Evolutionary conservation across 2,888 invertebrate species (phyloP).

Genomic region (Andrena trimmerana): DNA sequence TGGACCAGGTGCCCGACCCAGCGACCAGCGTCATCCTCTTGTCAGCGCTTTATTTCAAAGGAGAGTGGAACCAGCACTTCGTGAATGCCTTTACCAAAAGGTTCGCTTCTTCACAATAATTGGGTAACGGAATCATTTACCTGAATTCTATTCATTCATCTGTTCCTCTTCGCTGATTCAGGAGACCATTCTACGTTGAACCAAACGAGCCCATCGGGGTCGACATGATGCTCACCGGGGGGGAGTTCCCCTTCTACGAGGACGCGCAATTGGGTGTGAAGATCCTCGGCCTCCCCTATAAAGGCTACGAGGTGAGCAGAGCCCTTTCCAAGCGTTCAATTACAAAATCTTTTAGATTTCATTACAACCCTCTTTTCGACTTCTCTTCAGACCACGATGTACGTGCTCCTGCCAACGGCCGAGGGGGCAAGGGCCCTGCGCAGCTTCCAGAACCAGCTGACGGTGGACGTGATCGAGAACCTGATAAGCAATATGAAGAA

Average conservation of each 20-base stretch:
- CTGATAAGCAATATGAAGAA: conserved; percentile 86
- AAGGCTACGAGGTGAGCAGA: conserved; percentile 86
- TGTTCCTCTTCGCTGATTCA: conserved; percentile 77
- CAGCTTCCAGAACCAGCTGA: conserved; percentile 86
- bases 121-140: background rate
- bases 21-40: conserved; percentile 88
- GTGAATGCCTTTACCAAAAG: conserved; percentile 86
- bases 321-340: background rate
- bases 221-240: conserved; percentile 90
- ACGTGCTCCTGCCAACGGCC: conserved; percentile 88
- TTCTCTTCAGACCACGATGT: conserved; percentile 86
- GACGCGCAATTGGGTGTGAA: conserved; percentile 86
- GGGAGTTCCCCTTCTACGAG: conserved; percentile 87
- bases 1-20: conserved; percentile 86
- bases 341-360: background rate
- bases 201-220: conserved; percentile 82
- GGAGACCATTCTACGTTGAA: conserved; percentile 86
- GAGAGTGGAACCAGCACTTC: conserved; percentile 90
- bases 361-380: background rate
- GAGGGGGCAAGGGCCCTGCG: conserved; percentile 85
- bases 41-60: conserved; percentile 90
- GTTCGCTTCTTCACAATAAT: conserved; percentile 78
- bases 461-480: conserved; percentile 85
- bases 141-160: background rate
- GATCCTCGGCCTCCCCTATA: conserved; percentile 90